These are phyloP conservation scores for Cavia porcellus DNA, from an alignment of 2,113 vertebrate genomes.

Conservation along the genomic window DNA sequence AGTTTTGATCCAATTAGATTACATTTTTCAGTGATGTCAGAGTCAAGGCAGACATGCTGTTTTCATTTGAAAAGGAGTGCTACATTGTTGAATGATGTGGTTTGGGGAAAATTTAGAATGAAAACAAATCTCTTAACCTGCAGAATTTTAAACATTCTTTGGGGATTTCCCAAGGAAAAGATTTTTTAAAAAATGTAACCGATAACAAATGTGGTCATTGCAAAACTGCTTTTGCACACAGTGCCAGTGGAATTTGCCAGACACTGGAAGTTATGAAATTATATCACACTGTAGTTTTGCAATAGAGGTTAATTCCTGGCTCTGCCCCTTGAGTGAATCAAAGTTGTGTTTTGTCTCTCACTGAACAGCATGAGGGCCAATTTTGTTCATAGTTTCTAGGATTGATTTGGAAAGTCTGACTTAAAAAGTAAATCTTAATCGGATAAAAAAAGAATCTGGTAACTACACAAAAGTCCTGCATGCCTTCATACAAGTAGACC, in stretches of 20 bases:
- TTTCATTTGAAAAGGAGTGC: slow-evolving; percentile 35
- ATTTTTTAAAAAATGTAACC: background rate
- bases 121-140: slow-evolving; percentile 57
- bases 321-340: background rate
- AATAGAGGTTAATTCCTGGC: background rate
- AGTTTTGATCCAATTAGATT: slow-evolving; percentile 32
- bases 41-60: background rate
- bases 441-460: slow-evolving; percentile 28
- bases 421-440: background rate
- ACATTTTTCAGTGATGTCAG: background rate
- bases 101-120: slow-evolving; percentile 35
- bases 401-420: background rate
- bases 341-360: background rate
- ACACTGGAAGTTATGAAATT: slow-evolving; percentile 48
- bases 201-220: slow-evolving; percentile 36
- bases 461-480: background rate
- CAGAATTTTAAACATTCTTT: slow-evolving; percentile 53
- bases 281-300: background rate
- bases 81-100: slow-evolving; percentile 28
- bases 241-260: background rate
- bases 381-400: background rate
- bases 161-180: slow-evolving; percentile 58
- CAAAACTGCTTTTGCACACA: slow-evolving; percentile 57
- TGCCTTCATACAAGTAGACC: background rate
- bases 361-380: background rate